Evolutionary conservation across 2,888 invertebrate genomes (phyloP), one percentile per base, ranked within the genome.

Genomic region (Yponomeuta plumbellus): DNA sequence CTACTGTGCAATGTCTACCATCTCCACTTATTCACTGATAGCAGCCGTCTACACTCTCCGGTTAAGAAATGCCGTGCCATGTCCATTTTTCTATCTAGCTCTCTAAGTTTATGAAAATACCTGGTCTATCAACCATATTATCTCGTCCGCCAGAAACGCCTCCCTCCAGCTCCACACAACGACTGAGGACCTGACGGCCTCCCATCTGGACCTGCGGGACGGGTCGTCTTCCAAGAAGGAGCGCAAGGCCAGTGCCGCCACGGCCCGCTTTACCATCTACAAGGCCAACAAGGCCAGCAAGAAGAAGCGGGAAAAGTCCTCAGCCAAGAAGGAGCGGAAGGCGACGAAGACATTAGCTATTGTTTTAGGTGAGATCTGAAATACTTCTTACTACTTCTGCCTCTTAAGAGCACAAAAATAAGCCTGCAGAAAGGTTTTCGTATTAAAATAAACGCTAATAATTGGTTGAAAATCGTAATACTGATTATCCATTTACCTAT

Each of bases 341-440:
- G 99, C 99, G 44, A 99, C 99, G 11, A 99, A 99, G 92, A 99
- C 99, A 11, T 89, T 99, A 72, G 99, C 99, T 68, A 99, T 99
- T 85, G 99, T 99, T 73, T 93, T 99, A 83, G 99, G 99, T 99
- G 91, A 94, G 94, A 26, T 39, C 17, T 44, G 10, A 44, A 44
- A 44, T 4, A 13, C 13, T 44, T 2, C n/a, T n/a, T n/a, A n/a
- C n/a, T n/a, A n/a, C n/a, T n/a, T n/a, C n/a, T 26, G 5, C 5
- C 52, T 52, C 8, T 52, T 52, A 3, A 3, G 52, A 52, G 11
- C 20, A 13, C n/a, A 56, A 13, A 17, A n/a, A 56, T 6, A 52
- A 8, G n/a, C 1, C 1, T 52, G 13, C 56, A 56, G 13, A 56
- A 56, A 17, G 11, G 0, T 8, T 56, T 1, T 2, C 56, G 6